Conservation (phyloP, 2,113 vertebrate genomes). For the Cavia aperea region DNA sequence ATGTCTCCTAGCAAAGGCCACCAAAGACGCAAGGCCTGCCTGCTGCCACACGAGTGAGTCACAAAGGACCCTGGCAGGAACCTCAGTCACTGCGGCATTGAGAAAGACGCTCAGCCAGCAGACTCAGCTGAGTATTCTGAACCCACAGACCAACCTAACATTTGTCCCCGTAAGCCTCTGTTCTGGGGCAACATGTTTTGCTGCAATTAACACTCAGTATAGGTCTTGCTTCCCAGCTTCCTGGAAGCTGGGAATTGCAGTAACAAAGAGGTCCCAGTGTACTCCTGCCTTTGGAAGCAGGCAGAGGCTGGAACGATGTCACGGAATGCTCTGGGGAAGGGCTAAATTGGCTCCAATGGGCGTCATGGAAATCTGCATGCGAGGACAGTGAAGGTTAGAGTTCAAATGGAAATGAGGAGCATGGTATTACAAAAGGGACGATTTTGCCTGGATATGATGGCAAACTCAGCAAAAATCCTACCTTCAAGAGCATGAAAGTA, state of each 20-base stretch:
- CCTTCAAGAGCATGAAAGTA: fast-evolving
- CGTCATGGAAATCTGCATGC: too few relatives aligned
- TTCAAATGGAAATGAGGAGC: neutral
- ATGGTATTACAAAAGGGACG: neutral
- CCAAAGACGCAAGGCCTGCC: neutral
- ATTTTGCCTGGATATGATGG: neutral
- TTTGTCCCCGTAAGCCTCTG: neutral
- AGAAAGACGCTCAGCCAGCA: neutral
- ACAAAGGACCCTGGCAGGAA: neutral
- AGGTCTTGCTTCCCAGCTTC: neutral
- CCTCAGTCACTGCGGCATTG: neutral
- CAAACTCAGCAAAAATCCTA: too few relatives aligned
- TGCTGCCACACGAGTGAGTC: too few relatives aligned
- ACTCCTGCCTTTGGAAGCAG: neutral
- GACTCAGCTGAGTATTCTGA: neutral
- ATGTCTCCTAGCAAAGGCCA: neutral
- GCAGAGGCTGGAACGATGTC: neutral
- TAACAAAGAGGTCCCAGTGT: neutral
- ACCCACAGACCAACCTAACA: too few relatives aligned
- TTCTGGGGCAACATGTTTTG: neutral
- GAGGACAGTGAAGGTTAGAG: neutral
- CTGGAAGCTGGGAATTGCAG: neutral
- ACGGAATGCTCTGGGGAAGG: neutral
- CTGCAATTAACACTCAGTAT: too few relatives aligned
- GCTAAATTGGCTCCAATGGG: neutral